Percentiles rank a stretch among this genome's conserved stretches.
Evolutionary conservation across 2,113 vertebrate species (phyloP).

Genomic region (Trematomus loennbergii): DNA sequence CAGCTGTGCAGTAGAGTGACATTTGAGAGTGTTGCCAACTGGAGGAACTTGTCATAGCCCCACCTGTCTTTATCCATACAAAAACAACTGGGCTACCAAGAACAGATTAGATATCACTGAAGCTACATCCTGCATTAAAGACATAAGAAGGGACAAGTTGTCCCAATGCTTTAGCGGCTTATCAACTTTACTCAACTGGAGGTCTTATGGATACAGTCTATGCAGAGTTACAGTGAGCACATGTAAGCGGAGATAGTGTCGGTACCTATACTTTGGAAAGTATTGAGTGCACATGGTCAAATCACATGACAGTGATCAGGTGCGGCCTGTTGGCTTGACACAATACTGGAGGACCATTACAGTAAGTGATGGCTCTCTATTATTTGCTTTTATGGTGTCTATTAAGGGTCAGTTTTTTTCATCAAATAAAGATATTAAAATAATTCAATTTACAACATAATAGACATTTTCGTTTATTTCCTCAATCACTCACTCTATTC

Average conservation of each 20-base stretch:
- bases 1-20: conserved; percentile 51
- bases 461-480: not conserved
- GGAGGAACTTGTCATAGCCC: conserved; percentile 61
- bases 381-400: not conserved
- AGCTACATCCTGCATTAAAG: conserved; percentile 37
- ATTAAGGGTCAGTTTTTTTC: not conserved
- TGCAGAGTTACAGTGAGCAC: not conserved
- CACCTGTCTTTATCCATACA: conserved; percentile 78
- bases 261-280: not conserved
- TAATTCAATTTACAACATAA: not conserved
- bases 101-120: conserved; percentile 60
- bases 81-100: conserved; percentile 58
- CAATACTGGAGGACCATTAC: not conserved
- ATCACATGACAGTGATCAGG: not conserved
- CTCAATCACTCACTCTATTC: not conserved
- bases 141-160: conserved; percentile 1
- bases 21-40: conserved; percentile 74
- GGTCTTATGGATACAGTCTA: not conserved
- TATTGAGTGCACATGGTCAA: not conserved
- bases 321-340: not conserved
- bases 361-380: not conserved
- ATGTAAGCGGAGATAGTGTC: not conserved
- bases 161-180: conserved; percentile 4
- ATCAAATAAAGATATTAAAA: not conserved
- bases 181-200: conserved; percentile 7